Percentiles rank a stretch among this genome's conserved stretches.
phyloP scores from a whole-genome alignment of 2,888 invertebrate genomes.

The Plemyria rubiginata region DNA sequence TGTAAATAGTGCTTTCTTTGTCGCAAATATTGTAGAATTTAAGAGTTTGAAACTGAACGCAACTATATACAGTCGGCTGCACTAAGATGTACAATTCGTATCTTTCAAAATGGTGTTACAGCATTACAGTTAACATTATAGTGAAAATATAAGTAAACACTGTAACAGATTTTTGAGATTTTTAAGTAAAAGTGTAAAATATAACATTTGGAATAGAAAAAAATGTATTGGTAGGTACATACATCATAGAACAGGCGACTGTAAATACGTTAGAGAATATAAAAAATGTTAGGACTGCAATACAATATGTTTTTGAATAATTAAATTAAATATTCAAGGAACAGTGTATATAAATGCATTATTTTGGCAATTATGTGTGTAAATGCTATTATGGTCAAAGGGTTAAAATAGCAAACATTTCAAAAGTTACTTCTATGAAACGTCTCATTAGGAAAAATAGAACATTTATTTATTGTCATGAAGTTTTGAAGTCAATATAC shows the following conservation, averaged over 20 bases:
- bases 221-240: too few species aligned
- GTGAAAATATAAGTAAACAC: too few species aligned
- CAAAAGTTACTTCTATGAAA: slow-evolving; percentile 34
- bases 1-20: slow-evolving; percentile 17
- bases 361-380: slow-evolving; percentile 51
- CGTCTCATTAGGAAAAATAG: slow-evolving; percentile 66
- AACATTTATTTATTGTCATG: slow-evolving; percentile 79
- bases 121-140: neutral
- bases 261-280: slow-evolving; percentile 7
- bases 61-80: neutral
- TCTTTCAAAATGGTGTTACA: neutral
- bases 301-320: slow-evolving; percentile 42
- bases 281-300: slow-evolving; percentile 58
- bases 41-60: neutral
- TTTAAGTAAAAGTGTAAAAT: too few species aligned
- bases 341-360: slow-evolving; percentile 68
- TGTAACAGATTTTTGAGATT: too few species aligned
- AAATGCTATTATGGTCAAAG: slow-evolving; percentile 28
- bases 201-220: too few species aligned
- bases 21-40: neutral
- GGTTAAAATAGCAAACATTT: slow-evolving; percentile 37
- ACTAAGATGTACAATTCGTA: neutral
- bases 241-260: neutral
- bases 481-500: slow-evolving; percentile 58
- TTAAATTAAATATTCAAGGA: slow-evolving; percentile 55